These are phyloP conservation scores for Pholis gunnellus DNA, from an alignment of 2,113 vertebrate species.

Conservation along the genomic window DNA sequence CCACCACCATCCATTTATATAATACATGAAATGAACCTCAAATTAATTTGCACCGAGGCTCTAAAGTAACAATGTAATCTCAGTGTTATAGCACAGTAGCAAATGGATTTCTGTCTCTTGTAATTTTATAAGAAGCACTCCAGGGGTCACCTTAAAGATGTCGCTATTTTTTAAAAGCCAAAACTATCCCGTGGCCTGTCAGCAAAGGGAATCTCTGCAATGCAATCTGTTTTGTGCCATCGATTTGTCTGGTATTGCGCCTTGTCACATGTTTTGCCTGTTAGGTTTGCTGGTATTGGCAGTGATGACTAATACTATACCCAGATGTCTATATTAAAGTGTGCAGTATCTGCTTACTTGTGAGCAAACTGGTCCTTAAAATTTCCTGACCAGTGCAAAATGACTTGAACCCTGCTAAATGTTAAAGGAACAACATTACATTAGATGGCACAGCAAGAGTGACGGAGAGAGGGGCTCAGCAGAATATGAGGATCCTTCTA, in stretches of 20 bases:
- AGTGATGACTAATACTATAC: constrained; percentile 88
- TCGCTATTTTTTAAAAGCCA: constrained; percentile 86
- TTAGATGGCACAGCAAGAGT: constrained; percentile 68
- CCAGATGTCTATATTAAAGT: constrained; percentile 87
- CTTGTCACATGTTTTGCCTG: constrained; percentile 83
- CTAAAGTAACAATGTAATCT: constrained; percentile 88
- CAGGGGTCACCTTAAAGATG: constrained; percentile 88
- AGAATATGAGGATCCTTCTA: constrained; percentile 79
- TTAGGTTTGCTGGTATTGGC: constrained; percentile 82
- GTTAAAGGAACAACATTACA: constrained; percentile 80
- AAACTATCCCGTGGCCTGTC: constrained; percentile 84
- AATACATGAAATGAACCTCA: constrained; percentile 87
- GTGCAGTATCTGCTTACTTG: constrained; percentile 84
- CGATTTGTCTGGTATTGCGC: constrained; percentile 82
- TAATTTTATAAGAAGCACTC: constrained; percentile 86
- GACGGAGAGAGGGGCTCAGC: constrained; percentile 66
- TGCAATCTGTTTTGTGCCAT: constrained; percentile 87
- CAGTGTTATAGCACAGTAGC: constrained; percentile 85
- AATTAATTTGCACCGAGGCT: constrained; percentile 85
- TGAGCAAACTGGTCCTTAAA: constrained; percentile 79
- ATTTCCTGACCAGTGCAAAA: constrained; percentile 81
- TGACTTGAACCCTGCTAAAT: constrained; percentile 82
- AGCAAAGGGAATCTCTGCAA: constrained; percentile 83
- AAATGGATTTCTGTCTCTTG: constrained; percentile 89
- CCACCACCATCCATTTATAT: constrained; percentile 85